Base-by-base conservation (phyloP, 2,113 vertebrate genomes). In the Euleptes europaea region DNA sequence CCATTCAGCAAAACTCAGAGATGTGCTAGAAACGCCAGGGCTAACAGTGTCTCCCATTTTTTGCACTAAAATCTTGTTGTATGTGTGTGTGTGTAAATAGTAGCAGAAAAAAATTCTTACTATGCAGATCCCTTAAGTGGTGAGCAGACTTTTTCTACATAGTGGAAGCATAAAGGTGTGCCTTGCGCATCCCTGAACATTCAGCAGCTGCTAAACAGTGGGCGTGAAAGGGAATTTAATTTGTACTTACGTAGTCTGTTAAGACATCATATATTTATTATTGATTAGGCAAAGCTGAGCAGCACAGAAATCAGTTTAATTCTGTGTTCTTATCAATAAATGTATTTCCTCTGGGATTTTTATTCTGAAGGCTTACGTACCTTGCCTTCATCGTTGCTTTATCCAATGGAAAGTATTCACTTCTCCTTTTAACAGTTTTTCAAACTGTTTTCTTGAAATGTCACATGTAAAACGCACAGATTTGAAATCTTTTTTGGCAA, bases 111-210 rank as follows among this genome's bases (percentile, higher is more conserved):
- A 95, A 93, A 94, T 80, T 93, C 94, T 96, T 95, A 94, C 97
- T 97, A 97, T 97, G 96, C 97, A 97, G 96, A 96, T 95, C 85
- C 44, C 96, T 94, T 92, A 93, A 95, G 95, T 93, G 95, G 95
- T 94, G 95, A 94, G 91, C 38, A 89, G 94, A 94, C 91, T 86
- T 95, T 96, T 96, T 95, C 90, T 96, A 95, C 82, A 78, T 95
- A 92, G 93, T 94, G 94, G 96, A 95, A 93, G 90, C 92, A 85
- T 93, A 95, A 93, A 96, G 93, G 96, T 94, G 96, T 96, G 95
- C 96, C 96, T 97, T 96, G 95, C 92, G 94, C 96, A 91, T 96
- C 95, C 96, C 95, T 96, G 94, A 91, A 91, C 84, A 19, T 91
- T 94, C 94, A 95, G 88, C 93, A 95, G 97, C 96, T 97, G 97